A percentile compares a stretch with the other conserved stretches of the same genome.
Evolutionary conservation across 2,888 invertebrate species (phyloP).

Genomic region (Athalia circularis): DNA sequence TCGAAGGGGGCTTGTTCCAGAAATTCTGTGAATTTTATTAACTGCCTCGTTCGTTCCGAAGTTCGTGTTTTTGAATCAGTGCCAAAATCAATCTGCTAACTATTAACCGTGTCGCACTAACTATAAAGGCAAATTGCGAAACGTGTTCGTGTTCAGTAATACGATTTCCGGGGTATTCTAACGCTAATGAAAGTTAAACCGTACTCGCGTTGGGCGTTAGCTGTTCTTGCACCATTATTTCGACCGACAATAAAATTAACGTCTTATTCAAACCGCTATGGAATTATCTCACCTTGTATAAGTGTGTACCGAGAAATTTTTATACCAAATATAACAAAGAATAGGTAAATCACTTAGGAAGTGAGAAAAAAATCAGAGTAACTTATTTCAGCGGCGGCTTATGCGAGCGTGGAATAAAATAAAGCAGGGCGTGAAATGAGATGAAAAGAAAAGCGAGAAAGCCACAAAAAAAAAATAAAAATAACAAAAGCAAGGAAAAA

Average conservation of each 20-base stretch:
- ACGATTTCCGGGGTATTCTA: constrained; percentile 11
- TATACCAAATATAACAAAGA: too few relatives aligned
- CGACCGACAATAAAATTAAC: constrained; percentile 6
- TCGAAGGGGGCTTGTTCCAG: not conserved
- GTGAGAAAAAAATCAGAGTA: not conserved
- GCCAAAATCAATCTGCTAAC: constrained; percentile 32
- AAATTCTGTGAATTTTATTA: constrained; percentile 1
- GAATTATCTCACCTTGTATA: not conserved
- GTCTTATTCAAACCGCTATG: not conserved
- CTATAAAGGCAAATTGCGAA: constrained; percentile 21
- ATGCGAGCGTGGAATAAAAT: not conserved
- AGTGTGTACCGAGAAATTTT: not conserved
- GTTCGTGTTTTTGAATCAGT: constrained; percentile 12
- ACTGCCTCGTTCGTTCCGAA: not conserved
- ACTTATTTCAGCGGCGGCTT: not conserved
- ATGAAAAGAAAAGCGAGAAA: not conserved
- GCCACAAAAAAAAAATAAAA: not conserved
- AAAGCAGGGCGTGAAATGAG: constrained; percentile 15
- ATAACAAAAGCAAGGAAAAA: not conserved
- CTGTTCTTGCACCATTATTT: not conserved
- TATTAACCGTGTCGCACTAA: not conserved
- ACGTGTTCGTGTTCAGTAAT: constrained; percentile 36
- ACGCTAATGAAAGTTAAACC: constrained; percentile 13
- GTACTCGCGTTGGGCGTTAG: not conserved
- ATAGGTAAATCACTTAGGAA: not conserved